A percentile compares a stretch with the other conserved stretches of the same genome.
Conservation (phyloP, 2,797 vertebrate genomes). For the Sebastes steindachneri region DNA sequence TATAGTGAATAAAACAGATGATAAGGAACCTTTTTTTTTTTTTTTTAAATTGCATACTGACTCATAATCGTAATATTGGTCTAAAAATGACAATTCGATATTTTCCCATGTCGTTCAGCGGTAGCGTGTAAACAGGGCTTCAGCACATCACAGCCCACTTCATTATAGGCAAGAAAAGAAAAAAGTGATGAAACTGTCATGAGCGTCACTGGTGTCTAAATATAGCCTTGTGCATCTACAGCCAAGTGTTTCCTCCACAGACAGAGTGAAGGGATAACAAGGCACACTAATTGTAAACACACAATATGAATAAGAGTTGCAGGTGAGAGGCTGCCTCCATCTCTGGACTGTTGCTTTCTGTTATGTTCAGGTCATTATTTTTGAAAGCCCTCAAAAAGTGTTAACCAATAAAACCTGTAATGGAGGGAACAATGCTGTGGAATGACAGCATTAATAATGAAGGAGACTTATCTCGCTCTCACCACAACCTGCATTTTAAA, state of each 20-base stretch:
- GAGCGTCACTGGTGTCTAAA: conserved; percentile 63
- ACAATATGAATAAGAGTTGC: conserved; percentile 32
- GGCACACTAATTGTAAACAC: conserved; percentile 64
- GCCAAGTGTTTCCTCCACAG: conserved; percentile 58
- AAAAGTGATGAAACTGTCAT: conserved; percentile 53
- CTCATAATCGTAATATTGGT: background rate
- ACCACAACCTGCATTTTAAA: conserved; percentile 50
- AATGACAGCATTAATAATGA: conserved; percentile 76
- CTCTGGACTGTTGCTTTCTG: conserved; percentile 9
- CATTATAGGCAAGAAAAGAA: conserved; percentile 23
- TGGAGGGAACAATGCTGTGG: conserved; percentile 48
- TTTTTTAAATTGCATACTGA: too few relatives aligned
- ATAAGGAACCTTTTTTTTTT: too few relatives aligned
- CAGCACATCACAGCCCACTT: conserved; percentile 7
- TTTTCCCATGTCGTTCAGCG: background rate
- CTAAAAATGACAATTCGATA: background rate
- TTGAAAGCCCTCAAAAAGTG: conserved; percentile 38
- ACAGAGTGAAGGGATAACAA: conserved; percentile 35
- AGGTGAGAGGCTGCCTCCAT: conserved; percentile 31
- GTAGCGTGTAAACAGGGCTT: conserved; percentile 8
- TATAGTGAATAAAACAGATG: too few relatives aligned
- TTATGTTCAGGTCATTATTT: conserved; percentile 53
- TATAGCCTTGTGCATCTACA: conserved; percentile 56
- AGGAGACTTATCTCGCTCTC: conserved; percentile 52
- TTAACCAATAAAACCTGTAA: conserved; percentile 66